phyloP scores from a whole-genome alignment of 2,113 vertebrate genomes.

The Anolis carolinensis region DNA sequence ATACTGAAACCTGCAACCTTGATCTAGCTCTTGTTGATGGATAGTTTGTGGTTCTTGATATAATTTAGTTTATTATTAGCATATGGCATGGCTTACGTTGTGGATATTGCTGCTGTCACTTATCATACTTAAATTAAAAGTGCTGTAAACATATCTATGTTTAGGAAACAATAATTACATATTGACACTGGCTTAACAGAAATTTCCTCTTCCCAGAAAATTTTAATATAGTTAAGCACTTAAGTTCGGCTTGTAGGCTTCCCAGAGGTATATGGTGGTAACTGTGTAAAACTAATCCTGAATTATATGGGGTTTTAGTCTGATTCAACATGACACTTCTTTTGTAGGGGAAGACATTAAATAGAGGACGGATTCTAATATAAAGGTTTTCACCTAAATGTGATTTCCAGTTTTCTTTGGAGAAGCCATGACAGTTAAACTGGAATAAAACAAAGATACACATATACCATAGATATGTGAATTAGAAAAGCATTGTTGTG shows the following conservation, averaged over 20 bases:
- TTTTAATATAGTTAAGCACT: neutral
- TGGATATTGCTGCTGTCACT: neutral
- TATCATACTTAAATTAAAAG: neutral
- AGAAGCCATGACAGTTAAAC: neutral
- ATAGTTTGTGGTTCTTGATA: neutral
- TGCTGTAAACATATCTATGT: neutral
- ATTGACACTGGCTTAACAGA: neutral
- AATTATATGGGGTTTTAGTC: too few species aligned
- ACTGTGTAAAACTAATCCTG: too few species aligned
- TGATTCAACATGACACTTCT: too few species aligned
- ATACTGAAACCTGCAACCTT: slow-evolving; percentile 1
- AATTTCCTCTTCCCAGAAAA: neutral
- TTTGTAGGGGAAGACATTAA: neutral
- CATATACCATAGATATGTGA: neutral
- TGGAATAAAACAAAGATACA: neutral
- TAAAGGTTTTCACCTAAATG: neutral
- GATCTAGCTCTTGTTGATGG: neutral
- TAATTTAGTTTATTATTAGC: neutral
- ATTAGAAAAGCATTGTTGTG: neutral
- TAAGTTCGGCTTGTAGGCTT: neutral
- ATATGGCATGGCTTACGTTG: neutral
- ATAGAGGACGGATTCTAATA: neutral
- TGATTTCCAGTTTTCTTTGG: neutral
- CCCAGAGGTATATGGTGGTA: too few species aligned
- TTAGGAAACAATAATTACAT: neutral